Conservation (phyloP, 2,797 vertebrate genomes). For the Arremon aurantiirostris region DNA sequence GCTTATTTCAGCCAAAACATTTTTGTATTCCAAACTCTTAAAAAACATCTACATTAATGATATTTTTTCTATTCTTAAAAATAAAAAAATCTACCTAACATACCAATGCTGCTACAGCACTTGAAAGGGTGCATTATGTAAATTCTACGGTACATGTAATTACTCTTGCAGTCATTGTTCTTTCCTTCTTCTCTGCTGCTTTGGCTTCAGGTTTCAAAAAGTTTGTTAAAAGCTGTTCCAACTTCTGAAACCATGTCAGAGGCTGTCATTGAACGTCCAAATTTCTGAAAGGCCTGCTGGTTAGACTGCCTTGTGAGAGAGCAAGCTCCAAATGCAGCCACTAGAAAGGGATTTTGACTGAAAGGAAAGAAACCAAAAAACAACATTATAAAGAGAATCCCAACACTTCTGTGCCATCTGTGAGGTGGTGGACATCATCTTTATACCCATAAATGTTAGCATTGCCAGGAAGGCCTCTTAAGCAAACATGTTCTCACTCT, state of each 20-base stretch:
- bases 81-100: slow-evolving; percentile 59
- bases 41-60: slow-evolving; percentile 64
- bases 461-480: neutral
- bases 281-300: slow-evolving; percentile 90
- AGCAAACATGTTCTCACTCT: neutral
- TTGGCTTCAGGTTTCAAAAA: slow-evolving; percentile 87
- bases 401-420: neutral
- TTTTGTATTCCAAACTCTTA: slow-evolving; percentile 52
- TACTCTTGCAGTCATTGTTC: slow-evolving; percentile 7
- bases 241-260: slow-evolving; percentile 95
- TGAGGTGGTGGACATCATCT: neutral
- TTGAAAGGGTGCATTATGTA: slow-evolving; percentile 39
- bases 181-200: slow-evolving; percentile 6
- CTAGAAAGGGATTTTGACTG: slow-evolving; percentile 88
- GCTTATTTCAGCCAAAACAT: slow-evolving; percentile 52
- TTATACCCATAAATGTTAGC: neutral
- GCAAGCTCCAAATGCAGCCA: slow-evolving; percentile 92
- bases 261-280: slow-evolving; percentile 90
- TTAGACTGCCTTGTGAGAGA: slow-evolving; percentile 91
- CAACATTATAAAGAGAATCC: neutral
- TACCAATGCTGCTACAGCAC: slow-evolving; percentile 57
- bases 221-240: slow-evolving; percentile 87
- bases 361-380: neutral
- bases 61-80: slow-evolving; percentile 56
- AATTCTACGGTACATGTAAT: slow-evolving; percentile 32